Base-by-base conservation (phyloP, 1,140 invertebrate species). In the Drosophila kikkawai region DNA sequence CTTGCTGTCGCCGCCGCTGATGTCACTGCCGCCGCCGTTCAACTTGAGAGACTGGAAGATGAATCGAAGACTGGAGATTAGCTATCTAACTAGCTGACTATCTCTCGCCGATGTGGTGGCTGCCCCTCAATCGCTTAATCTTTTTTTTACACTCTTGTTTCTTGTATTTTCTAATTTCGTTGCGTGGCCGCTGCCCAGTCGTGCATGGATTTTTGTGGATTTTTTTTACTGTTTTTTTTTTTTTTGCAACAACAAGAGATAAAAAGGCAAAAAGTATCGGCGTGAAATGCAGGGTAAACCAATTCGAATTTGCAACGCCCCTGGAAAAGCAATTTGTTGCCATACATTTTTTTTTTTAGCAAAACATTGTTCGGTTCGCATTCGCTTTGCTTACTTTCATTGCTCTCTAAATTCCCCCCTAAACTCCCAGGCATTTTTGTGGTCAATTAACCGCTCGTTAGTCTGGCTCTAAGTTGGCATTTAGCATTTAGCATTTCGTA, bases 41-140 rank as follows among this genome's bases (percentile, higher is more conserved):
- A 91, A 79, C 70, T 92, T 86, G 65, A 92, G 66, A 82, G 91
- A 92, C 91, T 92, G 87, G 55, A 80, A 74, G 61, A 75, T 75
- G 69, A 69, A 26, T 39, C 48, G 39, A 55, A 56, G 74, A 73
- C 45, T 65, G 79, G 79, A 39, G 61, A 66, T 79, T 84, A 79
- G 80, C 53, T 22, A 26, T 55, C 34, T 22, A 15, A 22, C 32
- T 15, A 42, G 17, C 51, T 19, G 45, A 60, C 75, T 65, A 66
- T 66, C 70, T 77, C 57, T 73, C 68, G 76, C 74, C 68, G 74
- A 71, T 74, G 64, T 55, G 69, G 60, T 70, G 74, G 73, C 70
- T 79, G 70, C 68, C 66, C 50, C 67, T 41, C 53, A 63, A 71
- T 79, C 17, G 39, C 75, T 79, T 63, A 79, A 71, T 79, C 75